Evolutionary conservation across 2,113 vertebrate species (phyloP), one percentile per base, ranked within the genome.

Genomic region (Nibea albiflora): DNA sequence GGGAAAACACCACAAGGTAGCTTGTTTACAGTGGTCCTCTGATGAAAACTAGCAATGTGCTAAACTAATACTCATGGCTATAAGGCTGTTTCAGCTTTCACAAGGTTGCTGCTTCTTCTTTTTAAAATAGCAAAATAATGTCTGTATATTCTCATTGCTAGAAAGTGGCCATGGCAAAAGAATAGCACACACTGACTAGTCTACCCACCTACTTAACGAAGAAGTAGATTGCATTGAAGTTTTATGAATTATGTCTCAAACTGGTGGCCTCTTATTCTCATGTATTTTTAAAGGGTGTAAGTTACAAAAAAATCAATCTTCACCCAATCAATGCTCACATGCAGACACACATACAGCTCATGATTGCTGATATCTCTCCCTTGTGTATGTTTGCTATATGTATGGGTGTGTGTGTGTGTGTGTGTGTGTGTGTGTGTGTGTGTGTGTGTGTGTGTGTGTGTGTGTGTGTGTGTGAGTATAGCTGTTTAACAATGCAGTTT

Each of bases 401-500:
- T 73, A 83, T 93, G 31, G 31, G 28, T 3, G 6, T 5, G 0
- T 60, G 62, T 52, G 16, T 64, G 14, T 28, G 11, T 64, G 22
- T 74, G 20, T 57, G 46, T 85, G 49, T 73, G n/a, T n/a, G n/a
- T n/a, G n/a, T n/a, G n/a, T n/a, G n/a, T n/a, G n/a, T n/a, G 12
- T 68, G 14, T 28, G 11, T 68, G 22, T 77, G 20, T 57, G 46
- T 85, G 49, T 73, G 28, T 54, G 20, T n/a, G 12, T 68, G 14
- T 28, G 11, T 68, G 22, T 77, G 20, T 57, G 46, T 85, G 49
- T 73, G 28, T 54, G 20, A 70, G 83, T 93, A 49, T 85, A 99
- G 97, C 87, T 93, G 74, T 98, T 99, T 85, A 94, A 94, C 84
- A 73, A 85, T 71, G 96, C 96, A 11, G 90, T 98, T 86, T 95